Evolutionary conservation across 2,888 invertebrate genomes (phyloP), one percentile per base, ranked within the genome.

Genomic region (Cremastobaeus sp.): DNA sequence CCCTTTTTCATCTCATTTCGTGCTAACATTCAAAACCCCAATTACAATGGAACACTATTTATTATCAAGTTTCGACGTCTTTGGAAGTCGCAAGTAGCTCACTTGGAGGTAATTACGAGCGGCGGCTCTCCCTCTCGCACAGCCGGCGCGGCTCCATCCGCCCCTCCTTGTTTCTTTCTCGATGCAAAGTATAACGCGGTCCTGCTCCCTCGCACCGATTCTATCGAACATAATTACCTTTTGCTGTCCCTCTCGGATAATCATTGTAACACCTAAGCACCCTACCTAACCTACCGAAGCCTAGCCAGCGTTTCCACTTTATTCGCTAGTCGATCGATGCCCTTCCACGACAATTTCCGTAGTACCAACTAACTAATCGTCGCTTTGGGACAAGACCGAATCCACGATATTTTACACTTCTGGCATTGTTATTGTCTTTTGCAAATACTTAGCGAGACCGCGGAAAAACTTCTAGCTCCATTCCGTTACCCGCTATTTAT

Each of bases 221-320:
- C 84, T 86, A 86, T 86, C 86, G 81, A 78, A 84, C 83, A 85
- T 87, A 86, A 86, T 86, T 86, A 86, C 86, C 86, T 85, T 81
- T 83, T 80, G 85, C 86, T 84, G 86, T 86, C 86, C 85, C 83
- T 86, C 86, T 86, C 86, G 83, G 81, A 85, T 87, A 87, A 87
- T 86, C 86, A 87, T 86, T 87, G 87, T 86, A 86, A 87, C 86
- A 86, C 86, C 87, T 86, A 86, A 86, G 86, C 85, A 84, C 84
- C 85, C 82, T 81, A 83, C 84, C 85, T 83, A 84, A 84, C 85
- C 85, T 83, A 82, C 77, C 83, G 77, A 80, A 80, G 79, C 81
- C 82, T 81, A 80, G 79, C 81, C 81, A 82, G 79, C 83, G 82
- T 84, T 84, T 86, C 83, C 83, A 84, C 84, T 81, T 81, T 85